A percentile compares a stretch with the other conserved stretches of the same genome.
These are phyloP conservation scores for Neogobius melanostomus DNA, from an alignment of 2,113 vertebrate species.

Conservation along the genomic window DNA sequence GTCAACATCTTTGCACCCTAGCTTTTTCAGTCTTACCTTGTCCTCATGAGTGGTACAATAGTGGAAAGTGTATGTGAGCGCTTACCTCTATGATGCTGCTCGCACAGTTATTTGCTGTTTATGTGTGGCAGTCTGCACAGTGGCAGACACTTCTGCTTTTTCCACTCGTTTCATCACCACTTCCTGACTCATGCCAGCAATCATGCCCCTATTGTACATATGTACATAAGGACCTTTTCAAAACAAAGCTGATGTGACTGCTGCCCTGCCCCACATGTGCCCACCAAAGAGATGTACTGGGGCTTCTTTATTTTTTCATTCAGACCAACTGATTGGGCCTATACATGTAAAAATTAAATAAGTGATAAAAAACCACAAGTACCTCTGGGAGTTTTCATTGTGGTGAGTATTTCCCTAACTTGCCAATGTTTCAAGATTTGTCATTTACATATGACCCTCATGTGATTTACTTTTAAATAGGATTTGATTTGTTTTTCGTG, in stretches of 20 bases:
- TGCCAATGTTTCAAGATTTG: background rate
- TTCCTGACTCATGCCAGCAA: slow-evolving; percentile 60
- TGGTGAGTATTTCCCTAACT: slow-evolving; percentile 10
- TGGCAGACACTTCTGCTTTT: slow-evolving; percentile 67
- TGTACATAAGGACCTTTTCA: background rate
- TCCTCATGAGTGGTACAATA: slow-evolving; percentile 4
- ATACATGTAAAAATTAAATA: background rate
- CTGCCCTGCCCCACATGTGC: background rate
- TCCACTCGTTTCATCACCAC: slow-evolving; percentile 64
- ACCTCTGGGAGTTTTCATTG: background rate
- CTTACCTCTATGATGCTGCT: slow-evolving; percentile 50
- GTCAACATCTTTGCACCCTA: background rate
- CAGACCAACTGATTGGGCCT: no score
- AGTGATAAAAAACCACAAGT: background rate
- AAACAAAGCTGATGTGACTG: background rate
- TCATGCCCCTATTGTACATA: background rate
- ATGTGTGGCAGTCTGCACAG: slow-evolving; percentile 16
- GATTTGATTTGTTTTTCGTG: background rate
- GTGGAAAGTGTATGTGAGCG: background rate
- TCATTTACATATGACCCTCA: background rate
- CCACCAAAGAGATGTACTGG: background rate
- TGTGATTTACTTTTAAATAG: background rate
- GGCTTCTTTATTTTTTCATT: no score
- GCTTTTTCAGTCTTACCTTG: background rate
- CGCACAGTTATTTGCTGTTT: background rate